phyloP scores from a whole-genome alignment of 1,140 invertebrate genomes.

The Lutraria rhynchaena region DNA sequence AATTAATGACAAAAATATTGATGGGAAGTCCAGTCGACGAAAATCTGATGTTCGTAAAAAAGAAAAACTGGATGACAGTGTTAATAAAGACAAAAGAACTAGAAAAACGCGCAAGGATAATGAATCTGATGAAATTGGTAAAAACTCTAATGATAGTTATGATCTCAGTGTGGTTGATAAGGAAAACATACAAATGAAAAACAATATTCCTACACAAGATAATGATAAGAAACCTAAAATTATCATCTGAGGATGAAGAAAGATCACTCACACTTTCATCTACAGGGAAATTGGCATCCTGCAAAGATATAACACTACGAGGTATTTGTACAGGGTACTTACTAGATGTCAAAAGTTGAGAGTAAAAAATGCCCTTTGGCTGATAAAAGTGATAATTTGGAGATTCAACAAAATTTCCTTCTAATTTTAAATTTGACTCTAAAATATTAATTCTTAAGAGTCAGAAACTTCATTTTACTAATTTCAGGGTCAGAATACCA shows the following conservation, averaged over 20 bases:
- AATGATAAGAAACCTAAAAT: background rate
- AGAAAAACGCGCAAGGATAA: background rate
- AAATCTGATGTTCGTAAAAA: conserved; percentile 30
- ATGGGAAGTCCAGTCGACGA: background rate
- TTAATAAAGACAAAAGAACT: background rate
- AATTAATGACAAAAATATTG: conserved; percentile 1
- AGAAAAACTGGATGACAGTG: conserved; percentile 38
- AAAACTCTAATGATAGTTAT: conserved; percentile 1
- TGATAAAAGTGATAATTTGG: too few relatives aligned
- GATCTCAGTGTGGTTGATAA: conserved; percentile 7
- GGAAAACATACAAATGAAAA: conserved; percentile 16
- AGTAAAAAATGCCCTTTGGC: too few relatives aligned
- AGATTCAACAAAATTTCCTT: too few relatives aligned
- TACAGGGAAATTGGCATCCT: conserved; percentile 47
- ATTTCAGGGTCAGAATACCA: too few relatives aligned
- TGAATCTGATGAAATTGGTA: background rate
- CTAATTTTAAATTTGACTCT: too few relatives aligned
- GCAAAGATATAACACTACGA: conserved; percentile 73
- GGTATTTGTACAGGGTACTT: too few relatives aligned
- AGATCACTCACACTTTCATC: background rate
- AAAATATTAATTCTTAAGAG: too few relatives aligned
- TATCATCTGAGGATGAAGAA: background rate
- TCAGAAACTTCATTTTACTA: too few relatives aligned
- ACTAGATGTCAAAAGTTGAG: too few relatives aligned
- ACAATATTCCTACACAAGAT: background rate